phyloP scores from a whole-genome alignment of 2,888 invertebrate species.

The Drosophila nigricruria region DNA sequence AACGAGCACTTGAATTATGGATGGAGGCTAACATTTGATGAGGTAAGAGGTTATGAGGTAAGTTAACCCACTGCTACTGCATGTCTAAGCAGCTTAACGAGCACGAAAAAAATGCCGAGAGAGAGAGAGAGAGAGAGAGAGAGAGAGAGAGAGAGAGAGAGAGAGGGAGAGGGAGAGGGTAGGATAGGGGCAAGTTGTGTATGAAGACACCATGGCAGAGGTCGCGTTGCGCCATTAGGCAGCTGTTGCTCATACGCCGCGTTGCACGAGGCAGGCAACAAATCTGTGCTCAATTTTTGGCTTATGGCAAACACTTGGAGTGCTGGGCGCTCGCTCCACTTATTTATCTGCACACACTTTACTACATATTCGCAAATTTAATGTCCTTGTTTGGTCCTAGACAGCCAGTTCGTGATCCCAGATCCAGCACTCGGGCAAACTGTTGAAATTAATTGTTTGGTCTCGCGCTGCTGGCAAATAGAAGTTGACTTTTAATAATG shows the following conservation, averaged over 20 bases:
- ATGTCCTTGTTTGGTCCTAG: too few species aligned
- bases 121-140: background rate
- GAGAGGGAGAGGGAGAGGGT: background rate
- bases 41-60: slow-evolving; percentile 4
- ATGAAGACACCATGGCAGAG: background rate
- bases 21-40: background rate
- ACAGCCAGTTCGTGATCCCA: background rate
- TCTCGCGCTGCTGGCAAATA: background rate
- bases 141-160: too few species aligned
- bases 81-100: slow-evolving; percentile 23
- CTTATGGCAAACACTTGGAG: slow-evolving; percentile 37
- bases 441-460: slow-evolving; percentile 55
- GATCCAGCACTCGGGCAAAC: too few species aligned
- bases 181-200: slow-evolving; percentile 3
- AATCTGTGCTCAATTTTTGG: slow-evolving; percentile 47
- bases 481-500: slow-evolving; percentile 49
- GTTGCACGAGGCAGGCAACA: slow-evolving; percentile 19
- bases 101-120: slow-evolving; percentile 10
- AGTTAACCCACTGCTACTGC: slow-evolving; percentile 12
- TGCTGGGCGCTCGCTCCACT: background rate
- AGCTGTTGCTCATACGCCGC: slow-evolving; percentile 45
- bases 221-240: slow-evolving; percentile 32
- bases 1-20: background rate
- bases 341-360: background rate
- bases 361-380: too few species aligned